Percentiles rank a stretch among this genome's conserved stretches.
These are phyloP conservation scores for Drosophila saltans DNA, from an alignment of 1,140 invertebrate genomes.

Conservation along the genomic window DNA sequence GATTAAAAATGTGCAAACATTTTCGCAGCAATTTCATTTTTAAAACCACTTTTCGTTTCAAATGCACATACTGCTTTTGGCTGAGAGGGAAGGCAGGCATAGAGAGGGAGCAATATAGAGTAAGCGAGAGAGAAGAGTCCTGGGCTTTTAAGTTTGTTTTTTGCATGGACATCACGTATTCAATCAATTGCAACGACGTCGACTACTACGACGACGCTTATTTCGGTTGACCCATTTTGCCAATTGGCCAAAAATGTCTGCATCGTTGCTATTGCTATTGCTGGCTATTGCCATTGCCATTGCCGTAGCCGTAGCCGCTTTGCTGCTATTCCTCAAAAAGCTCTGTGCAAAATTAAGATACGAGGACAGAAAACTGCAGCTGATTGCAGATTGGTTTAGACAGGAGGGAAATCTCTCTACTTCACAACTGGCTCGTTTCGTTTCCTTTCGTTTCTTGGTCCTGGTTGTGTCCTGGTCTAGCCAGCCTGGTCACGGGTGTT, in stretches of 20 bases:
- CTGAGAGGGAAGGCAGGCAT: background rate
- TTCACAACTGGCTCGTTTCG: background rate
- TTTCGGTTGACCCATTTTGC: constrained; percentile 75
- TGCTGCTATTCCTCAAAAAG: constrained; percentile 17
- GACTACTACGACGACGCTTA: constrained; percentile 50
- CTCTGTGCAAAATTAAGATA: constrained; percentile 69
- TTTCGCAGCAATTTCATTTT: constrained; percentile 78
- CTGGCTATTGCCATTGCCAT: background rate
- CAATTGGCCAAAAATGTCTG: constrained; percentile 75
- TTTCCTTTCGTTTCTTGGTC: background rate
- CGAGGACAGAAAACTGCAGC: constrained; percentile 63
- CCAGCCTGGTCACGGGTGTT: constrained; percentile 60
- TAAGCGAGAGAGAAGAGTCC: background rate
- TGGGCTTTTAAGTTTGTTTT: constrained; percentile 77
- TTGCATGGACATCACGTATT: constrained; percentile 80
- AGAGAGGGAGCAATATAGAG: background rate
- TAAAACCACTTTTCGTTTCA: constrained; percentile 77
- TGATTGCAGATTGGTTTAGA: constrained; percentile 78
- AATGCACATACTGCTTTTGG: constrained; percentile 36
- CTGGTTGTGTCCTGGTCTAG: constrained; percentile 11
- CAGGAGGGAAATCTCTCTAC: constrained; percentile 33
- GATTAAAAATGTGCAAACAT: constrained; percentile 81
- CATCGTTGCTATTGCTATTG: constrained; percentile 35
- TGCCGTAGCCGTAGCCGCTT: background rate
- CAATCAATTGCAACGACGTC: constrained; percentile 78